Percentiles rank a stretch among this genome's conserved stretches.
phyloP scores from a whole-genome alignment of 1,140 invertebrate species.

The Sesamia nonagrioides region DNA sequence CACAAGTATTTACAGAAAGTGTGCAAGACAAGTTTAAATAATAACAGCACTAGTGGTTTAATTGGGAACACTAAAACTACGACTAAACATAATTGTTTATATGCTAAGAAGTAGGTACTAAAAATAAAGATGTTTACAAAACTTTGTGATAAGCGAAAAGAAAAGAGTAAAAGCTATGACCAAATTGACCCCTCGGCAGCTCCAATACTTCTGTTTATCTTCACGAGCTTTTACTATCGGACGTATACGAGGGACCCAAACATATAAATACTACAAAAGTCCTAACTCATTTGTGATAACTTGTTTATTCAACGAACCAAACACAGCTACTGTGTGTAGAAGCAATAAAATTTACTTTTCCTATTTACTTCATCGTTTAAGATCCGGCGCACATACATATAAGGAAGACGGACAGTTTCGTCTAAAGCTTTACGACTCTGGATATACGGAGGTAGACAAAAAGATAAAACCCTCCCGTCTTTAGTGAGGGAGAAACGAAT shows the following conservation, averaged over 20 bases:
- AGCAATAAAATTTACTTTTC: conserved; percentile 37
- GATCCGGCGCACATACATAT: conserved; percentile 1
- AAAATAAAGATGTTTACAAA: no score
- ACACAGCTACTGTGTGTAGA: conserved; percentile 6
- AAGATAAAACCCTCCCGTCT: conserved; percentile 35
- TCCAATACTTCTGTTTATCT: background rate
- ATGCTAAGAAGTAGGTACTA: no score
- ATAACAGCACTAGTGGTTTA: background rate
- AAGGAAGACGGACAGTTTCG: conserved; percentile 27
- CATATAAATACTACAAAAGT: background rate
- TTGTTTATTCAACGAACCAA: conserved; percentile 33
- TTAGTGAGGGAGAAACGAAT: conserved; percentile 30
- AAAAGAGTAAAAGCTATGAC: no score
- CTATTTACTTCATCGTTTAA: conserved; percentile 34
- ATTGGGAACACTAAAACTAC: no score
- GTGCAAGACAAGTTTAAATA: background rate
- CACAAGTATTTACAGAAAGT: no score
- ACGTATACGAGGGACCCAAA: background rate
- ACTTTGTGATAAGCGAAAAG: no score
- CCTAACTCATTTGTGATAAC: conserved; percentile 26
- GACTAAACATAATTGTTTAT: no score
- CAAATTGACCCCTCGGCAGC: no score
- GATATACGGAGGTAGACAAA: conserved; percentile 36
- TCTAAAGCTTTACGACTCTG: conserved; percentile 27
- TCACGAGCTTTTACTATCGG: background rate